phyloP scores from a whole-genome alignment of 2,797 vertebrate species.

The Periophthalmus magnuspinnatus region DNA sequence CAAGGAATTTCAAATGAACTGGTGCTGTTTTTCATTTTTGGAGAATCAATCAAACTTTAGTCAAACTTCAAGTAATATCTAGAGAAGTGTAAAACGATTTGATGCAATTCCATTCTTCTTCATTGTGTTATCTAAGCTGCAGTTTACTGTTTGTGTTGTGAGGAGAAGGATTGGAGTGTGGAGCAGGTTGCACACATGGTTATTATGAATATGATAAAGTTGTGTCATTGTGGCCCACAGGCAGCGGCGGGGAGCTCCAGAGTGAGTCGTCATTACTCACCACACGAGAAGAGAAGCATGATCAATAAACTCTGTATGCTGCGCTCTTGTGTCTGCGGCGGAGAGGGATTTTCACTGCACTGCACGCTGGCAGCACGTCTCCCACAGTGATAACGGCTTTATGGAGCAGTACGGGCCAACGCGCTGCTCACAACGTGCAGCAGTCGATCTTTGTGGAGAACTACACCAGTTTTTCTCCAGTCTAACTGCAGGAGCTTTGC shows the following conservation, averaged over 20 bases:
- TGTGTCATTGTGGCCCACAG: slow-evolving; percentile 26
- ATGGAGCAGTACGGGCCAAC: slow-evolving; percentile 50
- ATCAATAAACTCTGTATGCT: slow-evolving; percentile 21
- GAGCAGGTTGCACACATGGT: slow-evolving; percentile 28
- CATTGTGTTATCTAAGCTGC: not conserved
- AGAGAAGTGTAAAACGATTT: no score
- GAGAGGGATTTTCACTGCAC: slow-evolving; percentile 10
- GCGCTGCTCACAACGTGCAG: slow-evolving; percentile 56
- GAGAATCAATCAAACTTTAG: no score
- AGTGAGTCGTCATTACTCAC: slow-evolving; percentile 31
- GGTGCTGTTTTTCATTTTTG: no score
- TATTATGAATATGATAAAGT: slow-evolving; percentile 29
- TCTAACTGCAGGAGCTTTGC: slow-evolving; percentile 62
- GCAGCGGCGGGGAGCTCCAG: slow-evolving; percentile 12
- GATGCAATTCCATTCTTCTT: not conserved
- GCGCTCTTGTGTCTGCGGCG: slow-evolving; percentile 1
- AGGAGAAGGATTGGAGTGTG: slow-evolving; percentile 6
- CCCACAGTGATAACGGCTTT: slow-evolving; percentile 64
- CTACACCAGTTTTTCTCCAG: slow-evolving; percentile 38
- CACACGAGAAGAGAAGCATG: slow-evolving; percentile 19
- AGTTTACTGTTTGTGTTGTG: not conserved
- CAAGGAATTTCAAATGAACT: no score
- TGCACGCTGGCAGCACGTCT: slow-evolving; percentile 52
- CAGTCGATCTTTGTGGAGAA: slow-evolving; percentile 64
- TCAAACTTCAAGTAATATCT: no score